phyloP scores from a whole-genome alignment of 2,888 invertebrate species.

The Cheiracanthium punctorium region DNA sequence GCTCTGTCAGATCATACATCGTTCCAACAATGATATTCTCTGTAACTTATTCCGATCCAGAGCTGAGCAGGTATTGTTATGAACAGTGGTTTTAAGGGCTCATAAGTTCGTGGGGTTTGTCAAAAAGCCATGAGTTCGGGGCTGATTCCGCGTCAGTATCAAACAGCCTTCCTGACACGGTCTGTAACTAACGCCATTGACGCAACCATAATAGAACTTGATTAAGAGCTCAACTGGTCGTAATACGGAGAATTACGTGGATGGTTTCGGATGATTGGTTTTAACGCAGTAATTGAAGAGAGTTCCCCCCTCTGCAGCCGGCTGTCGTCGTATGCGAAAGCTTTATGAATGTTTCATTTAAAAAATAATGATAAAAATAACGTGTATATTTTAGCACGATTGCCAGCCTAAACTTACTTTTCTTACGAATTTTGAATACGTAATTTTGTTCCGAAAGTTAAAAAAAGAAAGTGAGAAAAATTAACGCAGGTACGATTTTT shows the following conservation, averaged over 20 bases:
- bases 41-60: conserved; percentile 34
- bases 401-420: too few species aligned
- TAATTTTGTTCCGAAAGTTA: too few species aligned
- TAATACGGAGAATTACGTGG: conserved; percentile 53
- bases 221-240: conserved; percentile 57
- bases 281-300: background rate
- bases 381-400: too few species aligned
- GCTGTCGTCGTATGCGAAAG: conserved; percentile 21
- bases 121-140: conserved; percentile 26
- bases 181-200: conserved; percentile 59
- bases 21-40: conserved; percentile 30
- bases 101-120: conserved; percentile 17
- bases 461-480: too few species aligned
- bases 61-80: conserved; percentile 22
- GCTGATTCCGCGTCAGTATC: conserved; percentile 43
- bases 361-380: too few species aligned
- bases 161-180: conserved; percentile 46
- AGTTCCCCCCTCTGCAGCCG: conserved; percentile 12
- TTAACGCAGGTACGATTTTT: too few species aligned
- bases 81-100: conserved; percentile 46
- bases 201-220: conserved; percentile 57
- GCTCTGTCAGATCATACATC: conserved; percentile 35
- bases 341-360: too few species aligned
- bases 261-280: conserved; percentile 55
- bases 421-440: too few species aligned